Evolutionary conservation across 2,888 invertebrate genomes (phyloP).

Genomic region (Platerodrilus igneus): DNA sequence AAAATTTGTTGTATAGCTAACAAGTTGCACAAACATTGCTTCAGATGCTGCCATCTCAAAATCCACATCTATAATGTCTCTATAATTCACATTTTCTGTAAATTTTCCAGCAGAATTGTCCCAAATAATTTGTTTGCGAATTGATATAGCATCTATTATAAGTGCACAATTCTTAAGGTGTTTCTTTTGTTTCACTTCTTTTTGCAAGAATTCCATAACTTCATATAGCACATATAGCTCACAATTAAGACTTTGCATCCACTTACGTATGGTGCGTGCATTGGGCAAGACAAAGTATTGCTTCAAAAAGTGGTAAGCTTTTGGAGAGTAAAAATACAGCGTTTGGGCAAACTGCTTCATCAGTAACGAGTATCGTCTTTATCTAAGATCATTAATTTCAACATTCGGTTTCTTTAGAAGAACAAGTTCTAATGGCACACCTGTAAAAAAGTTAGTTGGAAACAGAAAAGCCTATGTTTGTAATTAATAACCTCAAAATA

Average conservation of each 20-base stretch:
- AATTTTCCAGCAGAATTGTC: constrained; percentile 10
- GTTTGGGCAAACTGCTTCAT: constrained; percentile 17
- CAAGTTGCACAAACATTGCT: constrained; percentile 17
- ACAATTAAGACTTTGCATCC: constrained; percentile 11
- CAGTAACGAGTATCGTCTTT: constrained; percentile 4
- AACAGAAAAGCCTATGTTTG: no score
- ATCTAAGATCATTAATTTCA: background rate
- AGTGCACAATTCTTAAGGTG: constrained; percentile 7
- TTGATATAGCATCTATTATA: constrained; percentile 11
- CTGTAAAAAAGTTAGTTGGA: constrained; percentile 7
- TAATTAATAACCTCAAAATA: no score
- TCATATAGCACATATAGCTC: constrained; percentile 8
- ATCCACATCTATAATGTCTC: constrained; percentile 10
- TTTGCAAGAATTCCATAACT: constrained; percentile 11
- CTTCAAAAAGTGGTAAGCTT: constrained; percentile 10
- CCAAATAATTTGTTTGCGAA: constrained; percentile 13
- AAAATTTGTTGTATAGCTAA: constrained; percentile 15
- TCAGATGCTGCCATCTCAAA: constrained; percentile 16
- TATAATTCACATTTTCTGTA: constrained; percentile 11
- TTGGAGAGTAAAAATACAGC: constrained; percentile 15
- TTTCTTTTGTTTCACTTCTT: constrained; percentile 2
- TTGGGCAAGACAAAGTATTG: constrained; percentile 13
- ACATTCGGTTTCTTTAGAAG: constrained; percentile 4
- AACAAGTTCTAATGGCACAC: constrained; percentile 9
- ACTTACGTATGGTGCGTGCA: constrained; percentile 12